Percentiles rank a stretch among this genome's conserved stretches.
These are phyloP conservation scores for Sebastes miniatus DNA, from an alignment of 2,797 vertebrate species.

Conservation along the genomic window DNA sequence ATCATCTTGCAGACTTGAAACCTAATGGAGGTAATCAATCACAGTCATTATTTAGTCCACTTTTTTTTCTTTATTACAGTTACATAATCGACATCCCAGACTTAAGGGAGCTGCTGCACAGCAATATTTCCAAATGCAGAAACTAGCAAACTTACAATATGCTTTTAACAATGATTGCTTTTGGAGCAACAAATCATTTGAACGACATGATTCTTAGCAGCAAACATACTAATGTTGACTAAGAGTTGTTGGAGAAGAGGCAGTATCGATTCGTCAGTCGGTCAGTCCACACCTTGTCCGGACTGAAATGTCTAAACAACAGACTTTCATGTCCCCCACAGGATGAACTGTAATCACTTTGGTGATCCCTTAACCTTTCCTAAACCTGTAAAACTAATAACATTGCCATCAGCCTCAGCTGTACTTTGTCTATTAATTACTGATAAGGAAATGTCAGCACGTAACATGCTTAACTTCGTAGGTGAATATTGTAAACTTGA, in stretches of 20 bases:
- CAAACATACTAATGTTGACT: background rate
- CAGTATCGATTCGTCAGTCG: background rate
- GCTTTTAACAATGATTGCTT: conserved; percentile 10
- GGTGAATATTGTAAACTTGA: background rate
- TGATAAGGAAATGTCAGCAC: background rate
- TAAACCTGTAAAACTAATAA: background rate
- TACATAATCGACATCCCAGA: conserved; percentile 4
- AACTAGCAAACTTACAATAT: background rate
- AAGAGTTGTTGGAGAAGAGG: background rate
- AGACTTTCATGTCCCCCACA: background rate
- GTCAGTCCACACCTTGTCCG: background rate
- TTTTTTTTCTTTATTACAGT: conserved; percentile 5
- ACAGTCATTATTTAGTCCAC: conserved; percentile 11
- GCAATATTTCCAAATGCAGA: background rate
- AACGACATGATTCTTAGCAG: background rate
- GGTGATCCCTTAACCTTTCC: background rate
- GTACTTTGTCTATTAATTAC: background rate
- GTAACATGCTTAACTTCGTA: background rate
- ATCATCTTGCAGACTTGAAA: conserved; percentile 17
- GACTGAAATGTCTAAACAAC: background rate
- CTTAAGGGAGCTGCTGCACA: conserved; percentile 20
- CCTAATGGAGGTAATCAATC: conserved; percentile 42
- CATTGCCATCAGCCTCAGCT: background rate
- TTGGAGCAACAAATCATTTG: background rate
- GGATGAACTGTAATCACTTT: background rate